These are phyloP conservation scores for Myotis planiceps DNA, from an alignment of 2,797 vertebrate genomes.

Conservation along the genomic window DNA sequence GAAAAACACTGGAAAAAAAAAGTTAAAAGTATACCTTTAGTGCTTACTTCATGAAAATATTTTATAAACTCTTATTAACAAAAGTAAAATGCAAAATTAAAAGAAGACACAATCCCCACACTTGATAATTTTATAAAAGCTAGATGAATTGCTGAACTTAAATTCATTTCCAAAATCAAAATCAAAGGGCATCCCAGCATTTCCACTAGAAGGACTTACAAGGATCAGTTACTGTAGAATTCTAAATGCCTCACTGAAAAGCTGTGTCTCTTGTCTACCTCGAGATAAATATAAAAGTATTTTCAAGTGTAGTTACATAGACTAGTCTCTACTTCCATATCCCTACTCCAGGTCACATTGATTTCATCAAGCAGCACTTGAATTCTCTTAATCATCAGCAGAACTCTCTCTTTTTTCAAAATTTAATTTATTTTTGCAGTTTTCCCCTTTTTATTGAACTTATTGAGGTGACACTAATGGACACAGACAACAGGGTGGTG, in stretches of 20 bases:
- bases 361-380: slow-evolving; percentile 72
- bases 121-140: slow-evolving; percentile 23
- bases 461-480: not conserved
- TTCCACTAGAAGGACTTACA: not conserved
- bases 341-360: slow-evolving; percentile 45
- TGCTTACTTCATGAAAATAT: not conserved
- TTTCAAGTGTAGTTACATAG: not conserved
- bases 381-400: slow-evolving; percentile 77
- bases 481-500: not conserved
- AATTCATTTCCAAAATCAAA: not conserved
- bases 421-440: not conserved
- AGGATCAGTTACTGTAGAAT: not conserved
- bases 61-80: not conserved
- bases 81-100: not conserved
- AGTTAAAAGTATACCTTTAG: not conserved
- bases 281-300: not conserved
- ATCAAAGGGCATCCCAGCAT: not conserved
- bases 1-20: not conserved
- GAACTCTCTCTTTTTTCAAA: not conserved
- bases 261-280: not conserved
- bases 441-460: not conserved
- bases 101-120: not conserved
- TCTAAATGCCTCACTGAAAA: not conserved
- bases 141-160: not conserved
- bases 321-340: not conserved